A percentile compares a stretch with the other conserved stretches of the same genome.
phyloP scores from a whole-genome alignment of 2,888 invertebrate species.

The Pterobdella sp. region DNA sequence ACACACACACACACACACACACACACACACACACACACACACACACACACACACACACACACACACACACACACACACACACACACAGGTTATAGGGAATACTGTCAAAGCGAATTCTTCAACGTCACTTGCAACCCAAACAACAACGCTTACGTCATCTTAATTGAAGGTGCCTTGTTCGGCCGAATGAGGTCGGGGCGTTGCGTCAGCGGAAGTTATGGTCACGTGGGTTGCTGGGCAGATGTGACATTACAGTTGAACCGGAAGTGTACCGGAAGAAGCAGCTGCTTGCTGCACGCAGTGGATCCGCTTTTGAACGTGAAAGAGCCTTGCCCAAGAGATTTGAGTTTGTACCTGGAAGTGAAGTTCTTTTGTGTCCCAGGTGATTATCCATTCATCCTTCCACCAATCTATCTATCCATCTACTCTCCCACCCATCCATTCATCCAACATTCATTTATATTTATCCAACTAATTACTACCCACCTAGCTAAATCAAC shows the following conservation, averaged over 20 bases:
- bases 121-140: slow-evolving; percentile 26
- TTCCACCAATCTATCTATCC: too few relatives aligned
- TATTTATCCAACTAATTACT: too few relatives aligned
- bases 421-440: too few relatives aligned
- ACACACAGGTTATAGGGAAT: slow-evolving; percentile 17
- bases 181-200: slow-evolving; percentile 36
- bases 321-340: slow-evolving; percentile 34
- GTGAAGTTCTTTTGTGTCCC: slow-evolving; percentile 34
- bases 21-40: slow-evolving; percentile 10
- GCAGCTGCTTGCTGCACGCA: slow-evolving; percentile 32
- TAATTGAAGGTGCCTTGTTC: slow-evolving; percentile 33
- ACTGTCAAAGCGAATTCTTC: slow-evolving; percentile 31
- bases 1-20: background rate
- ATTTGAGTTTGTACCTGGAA: slow-evolving; percentile 35
- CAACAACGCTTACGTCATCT: slow-evolving; percentile 31
- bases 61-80: background rate
- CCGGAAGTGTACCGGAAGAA: slow-evolving; percentile 33
- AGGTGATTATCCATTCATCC: too few relatives aligned
- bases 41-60: slow-evolving; percentile 11
- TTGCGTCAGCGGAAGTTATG: slow-evolving; percentile 35
- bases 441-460: too few relatives aligned
- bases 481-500: background rate
- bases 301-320: slow-evolving; percentile 34
- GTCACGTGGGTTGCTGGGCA: slow-evolving; percentile 34
- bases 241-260: slow-evolving; percentile 35